Conservation (phyloP, 2,113 vertebrate species). For the Perognathus longimembris region DNA sequence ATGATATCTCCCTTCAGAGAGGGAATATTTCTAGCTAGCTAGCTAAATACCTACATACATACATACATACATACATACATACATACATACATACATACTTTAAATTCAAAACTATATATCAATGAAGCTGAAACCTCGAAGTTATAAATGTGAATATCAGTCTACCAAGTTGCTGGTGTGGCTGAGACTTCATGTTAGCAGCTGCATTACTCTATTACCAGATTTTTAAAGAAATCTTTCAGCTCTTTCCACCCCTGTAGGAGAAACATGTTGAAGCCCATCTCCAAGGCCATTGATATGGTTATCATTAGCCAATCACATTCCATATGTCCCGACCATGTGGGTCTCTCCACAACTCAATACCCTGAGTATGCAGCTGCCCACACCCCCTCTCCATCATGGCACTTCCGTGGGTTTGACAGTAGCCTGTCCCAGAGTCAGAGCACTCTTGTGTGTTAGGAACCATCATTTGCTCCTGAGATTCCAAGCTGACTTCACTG, state of each 20-base stretch:
- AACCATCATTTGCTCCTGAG: neutral
- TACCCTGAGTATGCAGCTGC: too few species aligned
- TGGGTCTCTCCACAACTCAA: neutral
- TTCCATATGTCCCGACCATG: neutral
- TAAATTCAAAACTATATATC: neutral
- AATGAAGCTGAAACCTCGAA: neutral
- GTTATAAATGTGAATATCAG: neutral
- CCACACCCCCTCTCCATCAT: fast-evolving
- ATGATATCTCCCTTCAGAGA: neutral
- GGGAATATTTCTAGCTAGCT: conserved; percentile 3
- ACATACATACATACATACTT: neutral
- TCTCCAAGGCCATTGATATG: neutral
- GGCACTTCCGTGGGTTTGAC: neutral
- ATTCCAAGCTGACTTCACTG: neutral
- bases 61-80: too few species aligned
- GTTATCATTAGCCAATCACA: conserved; percentile 27
- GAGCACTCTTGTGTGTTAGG: neutral
- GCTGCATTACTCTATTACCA: neutral
- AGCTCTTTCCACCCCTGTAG: neutral
- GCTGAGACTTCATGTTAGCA: neutral
- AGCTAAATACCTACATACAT: too few species aligned
- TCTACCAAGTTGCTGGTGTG: neutral
- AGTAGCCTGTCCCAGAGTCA: neutral
- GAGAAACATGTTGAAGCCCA: neutral
- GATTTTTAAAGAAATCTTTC: neutral